Evolutionary conservation across 1,140 invertebrate genomes (phyloP).

Genomic region (Drosophila sulfurigaster): DNA sequence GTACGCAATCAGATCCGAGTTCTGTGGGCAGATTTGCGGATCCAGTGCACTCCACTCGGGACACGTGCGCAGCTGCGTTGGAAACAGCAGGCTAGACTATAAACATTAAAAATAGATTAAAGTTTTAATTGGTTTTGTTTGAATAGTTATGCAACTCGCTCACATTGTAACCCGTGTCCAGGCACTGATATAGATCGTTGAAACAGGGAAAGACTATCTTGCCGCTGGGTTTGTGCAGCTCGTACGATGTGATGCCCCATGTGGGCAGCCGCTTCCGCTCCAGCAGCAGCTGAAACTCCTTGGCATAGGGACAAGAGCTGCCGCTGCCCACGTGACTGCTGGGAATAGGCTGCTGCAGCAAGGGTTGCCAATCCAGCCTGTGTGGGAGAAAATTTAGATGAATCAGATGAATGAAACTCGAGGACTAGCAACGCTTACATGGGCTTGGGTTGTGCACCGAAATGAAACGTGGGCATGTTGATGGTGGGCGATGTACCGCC

Average conservation of each 20-base stretch:
- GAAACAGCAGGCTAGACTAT: constrained; percentile 89
- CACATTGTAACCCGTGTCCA: constrained; percentile 90
- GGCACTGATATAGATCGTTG: constrained; percentile 92
- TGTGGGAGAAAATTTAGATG: neutral
- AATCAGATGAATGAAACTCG: neutral
- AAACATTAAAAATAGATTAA: constrained; percentile 31
- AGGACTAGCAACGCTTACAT: constrained; percentile 34
- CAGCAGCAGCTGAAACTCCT: constrained; percentile 95
- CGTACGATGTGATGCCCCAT: constrained; percentile 97
- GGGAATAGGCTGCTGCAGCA: constrained; percentile 91
- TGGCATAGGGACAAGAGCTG: constrained; percentile 87
- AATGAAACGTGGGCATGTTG: constrained; percentile 49
- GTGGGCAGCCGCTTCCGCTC: constrained; percentile 95
- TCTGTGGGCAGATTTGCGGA: constrained; percentile 95
- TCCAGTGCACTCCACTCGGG: constrained; percentile 90
- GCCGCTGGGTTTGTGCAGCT: constrained; percentile 92
- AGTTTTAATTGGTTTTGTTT: neutral
- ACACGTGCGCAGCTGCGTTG: constrained; percentile 89
- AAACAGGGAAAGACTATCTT: constrained; percentile 96
- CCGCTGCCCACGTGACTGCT: constrained; percentile 85
- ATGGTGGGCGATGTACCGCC: constrained; percentile 53
- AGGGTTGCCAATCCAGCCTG: constrained; percentile 89
- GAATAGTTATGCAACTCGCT: constrained; percentile 3
- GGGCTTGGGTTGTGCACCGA: constrained; percentile 50
- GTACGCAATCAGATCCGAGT: constrained; percentile 94